Evolutionary conservation across 92 coral and sea anemone genomes (phyloP).

Genomic region (Palythoa grandis): DNA sequence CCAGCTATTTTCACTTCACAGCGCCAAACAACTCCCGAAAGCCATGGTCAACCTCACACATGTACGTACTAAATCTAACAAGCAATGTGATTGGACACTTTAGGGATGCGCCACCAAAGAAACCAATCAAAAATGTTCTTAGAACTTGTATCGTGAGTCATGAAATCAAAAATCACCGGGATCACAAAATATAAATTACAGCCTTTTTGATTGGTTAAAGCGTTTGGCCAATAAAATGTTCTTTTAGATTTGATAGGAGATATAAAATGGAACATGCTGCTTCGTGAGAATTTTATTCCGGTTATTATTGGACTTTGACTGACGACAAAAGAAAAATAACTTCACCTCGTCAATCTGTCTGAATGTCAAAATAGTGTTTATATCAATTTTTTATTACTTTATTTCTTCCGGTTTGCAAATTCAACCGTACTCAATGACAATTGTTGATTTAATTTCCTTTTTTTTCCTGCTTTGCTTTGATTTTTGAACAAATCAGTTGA

Average conservation of each 20-base stretch:
- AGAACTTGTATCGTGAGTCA: slow-evolving; percentile 43
- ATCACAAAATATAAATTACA: background rate
- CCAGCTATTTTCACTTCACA: slow-evolving; percentile 45
- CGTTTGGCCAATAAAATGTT: slow-evolving; percentile 3
- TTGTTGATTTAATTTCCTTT: too few species aligned
- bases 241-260: background rate
- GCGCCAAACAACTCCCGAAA: slow-evolving; percentile 55
- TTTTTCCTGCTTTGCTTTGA: too few species aligned
- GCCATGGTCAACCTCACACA: slow-evolving; percentile 46
- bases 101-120: slow-evolving; percentile 27
- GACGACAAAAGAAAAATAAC: background rate
- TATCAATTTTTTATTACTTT: background rate
- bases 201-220: slow-evolving; percentile 22
- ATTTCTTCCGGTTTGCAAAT: slow-evolving; percentile 14
- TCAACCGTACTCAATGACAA: background rate
- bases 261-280: background rate
- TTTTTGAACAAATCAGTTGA: too few species aligned
- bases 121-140: slow-evolving; percentile 29
- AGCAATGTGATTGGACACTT: slow-evolving; percentile 21
- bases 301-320: background rate
- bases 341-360: slow-evolving; percentile 5
- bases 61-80: slow-evolving; percentile 26
- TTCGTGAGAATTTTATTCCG: background rate
- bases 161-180: slow-evolving; percentile 47
- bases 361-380: background rate